Evolutionary conservation across 2,888 invertebrate species (phyloP), one percentile per base, ranked within the genome.

Genomic region (Lamellibrachia satsuma): DNA sequence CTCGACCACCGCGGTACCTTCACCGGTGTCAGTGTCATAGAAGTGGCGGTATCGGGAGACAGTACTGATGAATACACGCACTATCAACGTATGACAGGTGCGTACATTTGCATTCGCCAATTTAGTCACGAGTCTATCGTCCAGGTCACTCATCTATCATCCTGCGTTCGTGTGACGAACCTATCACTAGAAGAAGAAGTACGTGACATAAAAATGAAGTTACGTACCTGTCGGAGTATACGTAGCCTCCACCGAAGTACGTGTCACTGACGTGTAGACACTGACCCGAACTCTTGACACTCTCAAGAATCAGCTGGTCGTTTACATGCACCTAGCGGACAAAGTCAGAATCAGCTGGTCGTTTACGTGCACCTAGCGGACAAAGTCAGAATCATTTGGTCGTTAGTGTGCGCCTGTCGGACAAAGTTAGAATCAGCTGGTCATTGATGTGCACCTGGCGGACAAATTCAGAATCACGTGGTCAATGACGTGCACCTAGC

Each of bases 251-350:
- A n/a, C 22, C 75, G 75, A 75, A 75, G 22, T 75, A 22, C n/a
- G 75, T 75, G 6, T 15, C 75, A 22, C 75, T 15, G 75, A 75
- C 96, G 92, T 96, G 96, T 93, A 96, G 95, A 94, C 95, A 96
- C 93, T 96, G 96, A 4, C 96, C 96, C 0, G 96, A 96, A 2
- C 96, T 96, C 93, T 96, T 96, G 93, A 96, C 95, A 93, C 96
- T 96, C 94, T 96, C 96, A 93, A 96, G 95, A 15, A 96, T 95
- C 27, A 96, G 96, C 94, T 96, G 96, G 93, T 96, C 96, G 93
- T 95, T 95, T 57, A 96, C 95, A 95, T 96, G 96, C 11, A 96
- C 94, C 94, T 94, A 90, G 90, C n/a, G 22, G 75, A 75, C 15
- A 75, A 22, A 75, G 75, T 22, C 75, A 15, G 6, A 15, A 91